Base-by-base conservation (phyloP, 2,888 invertebrate genomes). In the Byasa hedistus region DNA sequence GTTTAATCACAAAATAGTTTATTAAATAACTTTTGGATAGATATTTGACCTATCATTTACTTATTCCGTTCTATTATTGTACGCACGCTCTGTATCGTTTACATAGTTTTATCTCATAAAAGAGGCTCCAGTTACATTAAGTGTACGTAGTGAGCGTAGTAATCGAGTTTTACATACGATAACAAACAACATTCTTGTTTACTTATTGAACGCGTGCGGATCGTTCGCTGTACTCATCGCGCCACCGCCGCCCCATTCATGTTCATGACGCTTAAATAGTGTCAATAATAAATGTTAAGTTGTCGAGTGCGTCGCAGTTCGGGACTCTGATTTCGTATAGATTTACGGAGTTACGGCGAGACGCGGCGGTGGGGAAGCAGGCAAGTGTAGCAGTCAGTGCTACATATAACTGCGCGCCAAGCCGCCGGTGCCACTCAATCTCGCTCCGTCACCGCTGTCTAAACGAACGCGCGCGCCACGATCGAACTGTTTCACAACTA, bases 361-460 rank as follows among this genome's bases (percentile, higher is more conserved):
- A 58, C 66, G 69, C 65, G 70, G 70, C 71, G 69, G 48, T 48
- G 48, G 48, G 48, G 48, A 48, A 48, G n/a, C 48, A 48, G 67
- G 55, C 55, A 73, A 73, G 52, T 52, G 51, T 52, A 51, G 24
- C 72, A 73, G 74, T 65, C 57, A 57, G 67, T 67, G 63, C 74
- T 79, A 79, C 78, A 73, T 82, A 83, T 76, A 79, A 68, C 72
- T 73, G 71, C 72, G 73, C 73, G 71, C 52, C 70, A 75, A 72
- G 73, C 68, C 75, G 76, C 74, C 75, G 71, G 64, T 76, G 82
- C 72, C 86, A 87, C 80, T 86, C 79, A 71, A 72, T 70, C 73
- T 73, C 79, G 79, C 74, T 75, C 82, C 73, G 76, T 71, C 72
- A 68, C 72, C 72, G 71, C 69, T 75, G 75, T 76, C 73, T 64